Evolutionary conservation across 2,113 vertebrate genomes (phyloP).

Genomic region (Chiloscyllium plagiosum): DNA sequence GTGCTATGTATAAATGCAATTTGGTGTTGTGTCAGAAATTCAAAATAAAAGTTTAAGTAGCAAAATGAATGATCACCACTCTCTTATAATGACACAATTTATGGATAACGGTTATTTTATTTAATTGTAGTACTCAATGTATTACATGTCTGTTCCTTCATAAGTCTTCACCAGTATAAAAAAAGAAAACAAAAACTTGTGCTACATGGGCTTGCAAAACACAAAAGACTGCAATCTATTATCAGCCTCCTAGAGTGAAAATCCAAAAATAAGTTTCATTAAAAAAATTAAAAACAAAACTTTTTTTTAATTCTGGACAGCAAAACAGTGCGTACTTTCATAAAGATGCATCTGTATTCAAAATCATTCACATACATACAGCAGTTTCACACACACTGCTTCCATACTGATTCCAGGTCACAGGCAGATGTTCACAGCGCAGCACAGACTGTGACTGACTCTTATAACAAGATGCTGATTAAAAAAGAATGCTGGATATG

Average conservation of each 20-base stretch:
- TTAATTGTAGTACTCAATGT: slow-evolving; percentile 37
- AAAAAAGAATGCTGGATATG: neutral
- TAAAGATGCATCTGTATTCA: neutral
- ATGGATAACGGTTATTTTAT: slow-evolving; percentile 21
- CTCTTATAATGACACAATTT: neutral
- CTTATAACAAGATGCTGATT: neutral
- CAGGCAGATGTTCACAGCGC: neutral
- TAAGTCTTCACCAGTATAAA: slow-evolving; percentile 20
- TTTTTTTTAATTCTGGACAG: neutral
- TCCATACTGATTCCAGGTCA: slow-evolving; percentile 31
- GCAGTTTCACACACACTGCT: slow-evolving; percentile 16
- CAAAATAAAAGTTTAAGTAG: neutral
- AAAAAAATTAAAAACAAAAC: slow-evolving; percentile 32
- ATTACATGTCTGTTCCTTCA: slow-evolving; percentile 32
- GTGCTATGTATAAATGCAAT: neutral
- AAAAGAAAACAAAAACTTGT: slow-evolving; percentile 28
- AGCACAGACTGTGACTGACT: neutral
- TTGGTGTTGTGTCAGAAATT: neutral
- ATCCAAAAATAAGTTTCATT: slow-evolving; percentile 3
- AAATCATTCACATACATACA: slow-evolving; percentile 16
- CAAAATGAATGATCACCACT: neutral
- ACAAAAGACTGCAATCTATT: slow-evolving; percentile 19
- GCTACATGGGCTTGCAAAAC: slow-evolving; percentile 27
- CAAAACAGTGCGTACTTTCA: slow-evolving; percentile 30
- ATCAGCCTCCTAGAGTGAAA: slow-evolving; percentile 15